Evolutionary conservation across 2,113 vertebrate species (phyloP), one percentile per base, ranked within the genome.

Genomic region (Psittacula cyanocephala): DNA sequence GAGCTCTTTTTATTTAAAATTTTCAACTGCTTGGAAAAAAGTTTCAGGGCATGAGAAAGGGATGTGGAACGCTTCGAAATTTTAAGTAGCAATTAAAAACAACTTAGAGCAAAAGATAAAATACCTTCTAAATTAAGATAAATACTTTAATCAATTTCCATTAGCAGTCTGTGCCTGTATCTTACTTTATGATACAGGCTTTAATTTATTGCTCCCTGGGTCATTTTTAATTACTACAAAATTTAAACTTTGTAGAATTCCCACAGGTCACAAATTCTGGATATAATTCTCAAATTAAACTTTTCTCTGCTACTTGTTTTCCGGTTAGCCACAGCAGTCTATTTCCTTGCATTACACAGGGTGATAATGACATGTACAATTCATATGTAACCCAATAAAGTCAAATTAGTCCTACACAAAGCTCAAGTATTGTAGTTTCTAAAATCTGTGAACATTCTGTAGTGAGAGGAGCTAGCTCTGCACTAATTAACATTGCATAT

Each of bases 151-250:
- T 94, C 72, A 68, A 78, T 75, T 96, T 81, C 55, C 39, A 84
- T 92, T 94, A 95, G 74, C 64, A 86, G 63, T 31, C 53, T 90
- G 31, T 60, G 78, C 17, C 50, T 89, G 33, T 44, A 31, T 71
- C 50, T 86, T 88, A 74, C 91, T 81, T 93, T 82, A 89, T 8
- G 9, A 35, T 10, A 89, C 35, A 84, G 8, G 52, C 23, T 95
- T 92, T 89, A 91, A 89, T 93, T 92, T 59, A 80, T 81, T 89
- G 88, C 17, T 88, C 80, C 50, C 69, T 9, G 27, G 60, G 39
- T 88, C 33, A 50, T 88, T 81, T 93, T 88, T 93, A 94, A 90
- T 91, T 89, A 84, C 27, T 68, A 47, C 33, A 87, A 79, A 93
- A 95, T 68, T 67, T 60, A 74, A 93, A 88, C 57, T 92, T 86